These are phyloP conservation scores for Bufo bufo DNA, from an alignment of 2,113 vertebrate species.

Conservation along the genomic window DNA sequence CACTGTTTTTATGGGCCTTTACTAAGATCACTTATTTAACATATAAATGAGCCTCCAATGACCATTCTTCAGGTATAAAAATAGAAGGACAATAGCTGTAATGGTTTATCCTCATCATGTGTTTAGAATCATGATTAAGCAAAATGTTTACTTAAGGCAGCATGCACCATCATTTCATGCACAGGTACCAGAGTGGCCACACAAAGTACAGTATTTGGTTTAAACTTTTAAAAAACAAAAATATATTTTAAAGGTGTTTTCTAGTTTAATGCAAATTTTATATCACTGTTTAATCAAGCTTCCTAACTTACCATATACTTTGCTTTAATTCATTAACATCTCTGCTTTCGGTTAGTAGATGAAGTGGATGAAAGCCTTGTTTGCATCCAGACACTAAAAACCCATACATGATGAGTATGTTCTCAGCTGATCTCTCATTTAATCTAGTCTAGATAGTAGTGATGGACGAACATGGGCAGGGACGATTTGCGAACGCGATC, in stretches of 20 bases:
- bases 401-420: too few relatives aligned
- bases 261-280: background rate
- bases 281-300: too few relatives aligned
- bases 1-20: constrained; percentile 8
- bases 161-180: background rate
- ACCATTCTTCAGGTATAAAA: constrained; percentile 1
- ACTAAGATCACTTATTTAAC: constrained; percentile 6
- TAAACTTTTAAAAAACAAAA: background rate
- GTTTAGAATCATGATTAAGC: background rate
- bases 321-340: too few relatives aligned
- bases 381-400: too few relatives aligned
- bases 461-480: too few relatives aligned
- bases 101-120: background rate
- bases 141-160: background rate
- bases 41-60: background rate
- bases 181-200: background rate
- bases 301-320: too few relatives aligned
- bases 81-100: background rate
- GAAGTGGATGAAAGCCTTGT: too few relatives aligned
- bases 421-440: too few relatives aligned
- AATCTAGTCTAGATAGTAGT: too few relatives aligned
- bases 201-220: background rate
- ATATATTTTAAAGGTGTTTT: background rate
- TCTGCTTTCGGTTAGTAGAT: too few relatives aligned
- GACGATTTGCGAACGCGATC: too few relatives aligned